phyloP scores from a whole-genome alignment of 2,888 invertebrate genomes.

The Eulithis testata region DNA sequence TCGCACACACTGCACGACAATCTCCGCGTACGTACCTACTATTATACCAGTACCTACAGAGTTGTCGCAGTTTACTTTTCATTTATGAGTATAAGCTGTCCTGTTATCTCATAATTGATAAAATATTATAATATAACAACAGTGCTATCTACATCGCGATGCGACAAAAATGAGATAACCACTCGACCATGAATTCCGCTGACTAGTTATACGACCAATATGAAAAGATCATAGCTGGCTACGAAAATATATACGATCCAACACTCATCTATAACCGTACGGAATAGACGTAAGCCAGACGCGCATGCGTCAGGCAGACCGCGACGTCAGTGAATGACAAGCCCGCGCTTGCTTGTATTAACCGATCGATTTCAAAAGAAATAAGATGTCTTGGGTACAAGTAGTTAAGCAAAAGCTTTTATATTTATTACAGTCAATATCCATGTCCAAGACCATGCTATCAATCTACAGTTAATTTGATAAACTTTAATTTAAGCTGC shows the following conservation, averaged over 20 bases:
- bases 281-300: conserved; percentile 80
- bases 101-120: conserved; percentile 75
- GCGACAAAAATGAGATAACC: conserved; percentile 80
- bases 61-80: conserved; percentile 74
- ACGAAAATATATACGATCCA: conserved; percentile 71
- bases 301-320: conserved; percentile 79
- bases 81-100: conserved; percentile 69
- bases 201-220: conserved; percentile 67
- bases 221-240: conserved; percentile 69
- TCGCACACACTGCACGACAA: conserved; percentile 55
- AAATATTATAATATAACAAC: conserved; percentile 70
- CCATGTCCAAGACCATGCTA: conserved; percentile 3
- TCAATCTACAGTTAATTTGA: conserved; percentile 10
- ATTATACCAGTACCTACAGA: conserved; percentile 37
- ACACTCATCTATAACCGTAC: conserved; percentile 75
- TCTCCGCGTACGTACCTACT: conserved; percentile 50
- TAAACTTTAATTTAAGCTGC: conserved; percentile 11
- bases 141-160: conserved; percentile 75
- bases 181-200: conserved; percentile 65
- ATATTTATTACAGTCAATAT: conserved; percentile 43
- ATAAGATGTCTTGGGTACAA: conserved; percentile 55
- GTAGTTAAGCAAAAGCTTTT: conserved; percentile 41
- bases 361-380: conserved; percentile 80
- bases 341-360: conserved; percentile 76
- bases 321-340: conserved; percentile 82